phyloP scores from a whole-genome alignment of 2,113 vertebrate species.

The Crotalus helleri region DNA sequence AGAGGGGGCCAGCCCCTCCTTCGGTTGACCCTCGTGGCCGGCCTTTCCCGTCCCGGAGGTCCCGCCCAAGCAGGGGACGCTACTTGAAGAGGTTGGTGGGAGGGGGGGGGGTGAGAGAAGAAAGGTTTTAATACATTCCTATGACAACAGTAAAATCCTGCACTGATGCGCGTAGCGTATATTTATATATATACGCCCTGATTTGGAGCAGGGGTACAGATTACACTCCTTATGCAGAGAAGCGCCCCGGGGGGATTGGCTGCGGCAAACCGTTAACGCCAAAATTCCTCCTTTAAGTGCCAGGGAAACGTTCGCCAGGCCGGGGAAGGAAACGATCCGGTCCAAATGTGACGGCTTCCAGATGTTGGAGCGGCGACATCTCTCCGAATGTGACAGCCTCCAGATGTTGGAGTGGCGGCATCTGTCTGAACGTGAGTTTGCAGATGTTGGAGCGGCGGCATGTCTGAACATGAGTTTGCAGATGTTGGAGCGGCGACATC shows the following conservation, averaged over 20 bases:
- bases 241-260: not conserved
- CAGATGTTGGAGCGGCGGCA: not conserved
- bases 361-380: too few species aligned
- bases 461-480: too few species aligned
- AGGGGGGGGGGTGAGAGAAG: too few species aligned
- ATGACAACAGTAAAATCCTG: constrained; percentile 99
- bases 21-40: constrained; percentile 48
- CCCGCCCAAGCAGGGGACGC: constrained; percentile 72
- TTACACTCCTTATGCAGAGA: not conserved
- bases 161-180: constrained; percentile 81
- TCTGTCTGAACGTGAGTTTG: too few species aligned
- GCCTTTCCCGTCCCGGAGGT: constrained; percentile 67
- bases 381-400: too few species aligned
- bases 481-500: too few species aligned
- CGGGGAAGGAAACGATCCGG: not conserved
- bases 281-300: too few species aligned
- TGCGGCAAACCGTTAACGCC: not conserved
- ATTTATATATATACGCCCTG: constrained; percentile 67
- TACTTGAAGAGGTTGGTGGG: constrained; percentile 59
- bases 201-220: constrained; percentile 66
- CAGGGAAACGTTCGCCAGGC: not conserved
- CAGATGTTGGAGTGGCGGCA: too few species aligned
- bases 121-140: constrained; percentile 76
- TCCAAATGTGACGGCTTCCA: not conserved
- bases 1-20: constrained; percentile 89